Conservation (phyloP, 2,888 invertebrate species). For the Thalpophila matura region DNA sequence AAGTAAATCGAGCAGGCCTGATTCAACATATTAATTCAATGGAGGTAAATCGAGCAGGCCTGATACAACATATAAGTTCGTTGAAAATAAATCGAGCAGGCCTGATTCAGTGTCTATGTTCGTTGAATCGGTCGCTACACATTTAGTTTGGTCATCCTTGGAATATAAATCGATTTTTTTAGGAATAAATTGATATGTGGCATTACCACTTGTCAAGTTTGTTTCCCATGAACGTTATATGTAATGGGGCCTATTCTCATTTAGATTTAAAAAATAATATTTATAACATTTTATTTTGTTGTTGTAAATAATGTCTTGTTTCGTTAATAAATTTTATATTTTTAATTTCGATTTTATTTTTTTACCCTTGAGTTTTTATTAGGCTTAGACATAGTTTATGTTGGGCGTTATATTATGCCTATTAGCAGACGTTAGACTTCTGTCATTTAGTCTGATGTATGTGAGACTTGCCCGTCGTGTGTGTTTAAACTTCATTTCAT, state of each 20-base stretch:
- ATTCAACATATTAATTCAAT: too few species aligned
- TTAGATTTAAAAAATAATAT: conserved; percentile 73
- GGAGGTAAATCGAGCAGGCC: too few species aligned
- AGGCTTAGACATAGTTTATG: conserved; percentile 58
- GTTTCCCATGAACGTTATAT: conserved; percentile 43
- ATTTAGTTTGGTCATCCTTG: background rate
- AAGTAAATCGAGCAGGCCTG: too few species aligned
- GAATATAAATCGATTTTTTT: background rate
- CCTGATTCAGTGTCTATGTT: too few species aligned
- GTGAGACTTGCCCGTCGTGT: background rate
- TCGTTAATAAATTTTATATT: conserved; percentile 86
- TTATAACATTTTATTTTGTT: conserved; percentile 78
- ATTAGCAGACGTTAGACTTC: background rate
- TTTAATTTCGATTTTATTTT: conserved; percentile 75
- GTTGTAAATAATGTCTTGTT: conserved; percentile 85
- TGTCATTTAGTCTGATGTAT: conserved; percentile 11
- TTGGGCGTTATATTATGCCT: conserved; percentile 2
- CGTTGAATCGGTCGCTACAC: too few species aligned
- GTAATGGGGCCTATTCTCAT: conserved; percentile 76
- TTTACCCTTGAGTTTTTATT: conserved; percentile 64
- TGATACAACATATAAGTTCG: too few species aligned
- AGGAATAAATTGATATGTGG: background rate
- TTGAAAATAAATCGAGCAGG: too few species aligned
- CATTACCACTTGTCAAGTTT: conserved; percentile 42
- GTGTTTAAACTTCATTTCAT: background rate